Conservation (phyloP, 2,113 vertebrate species). For the Crypturellus undulatus region DNA sequence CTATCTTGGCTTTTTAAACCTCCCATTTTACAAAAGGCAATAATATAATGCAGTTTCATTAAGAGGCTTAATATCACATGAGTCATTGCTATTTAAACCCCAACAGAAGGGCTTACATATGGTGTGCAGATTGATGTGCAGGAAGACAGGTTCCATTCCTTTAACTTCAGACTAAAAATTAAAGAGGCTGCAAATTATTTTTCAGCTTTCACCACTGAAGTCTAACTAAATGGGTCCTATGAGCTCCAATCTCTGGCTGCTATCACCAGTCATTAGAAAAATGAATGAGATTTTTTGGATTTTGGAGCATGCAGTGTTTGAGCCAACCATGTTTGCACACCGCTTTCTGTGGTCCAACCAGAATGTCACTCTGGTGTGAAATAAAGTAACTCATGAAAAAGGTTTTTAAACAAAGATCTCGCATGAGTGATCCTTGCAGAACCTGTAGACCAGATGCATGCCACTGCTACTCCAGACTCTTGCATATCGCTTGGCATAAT, state of each 20-base stretch:
- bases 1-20: slow-evolving; percentile 53
- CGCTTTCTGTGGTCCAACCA: not conserved
- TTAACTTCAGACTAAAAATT: slow-evolving; percentile 42
- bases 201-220: not conserved
- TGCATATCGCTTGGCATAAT: not conserved
- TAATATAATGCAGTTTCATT: slow-evolving; percentile 59
- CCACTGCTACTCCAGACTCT: not conserved
- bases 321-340: not conserved
- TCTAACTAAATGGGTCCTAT: not conserved
- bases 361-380: not conserved
- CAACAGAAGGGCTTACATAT: slow-evolving; percentile 47
- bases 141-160: slow-evolving; percentile 44
- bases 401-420: not conserved
- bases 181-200: not conserved
- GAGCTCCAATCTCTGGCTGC: not conserved
- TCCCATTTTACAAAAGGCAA: slow-evolving; percentile 43
- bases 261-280: not conserved
- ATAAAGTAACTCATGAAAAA: not conserved
- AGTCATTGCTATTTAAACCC: slow-evolving; percentile 58
- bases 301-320: not conserved
- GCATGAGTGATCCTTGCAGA: not conserved
- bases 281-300: not conserved
- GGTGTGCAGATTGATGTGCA: slow-evolving; percentile 53
- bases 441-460: not conserved
- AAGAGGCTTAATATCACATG: slow-evolving; percentile 46